Evolutionary conservation across 1,140 invertebrate genomes (phyloP).

Genomic region (Bombus balteatus): DNA sequence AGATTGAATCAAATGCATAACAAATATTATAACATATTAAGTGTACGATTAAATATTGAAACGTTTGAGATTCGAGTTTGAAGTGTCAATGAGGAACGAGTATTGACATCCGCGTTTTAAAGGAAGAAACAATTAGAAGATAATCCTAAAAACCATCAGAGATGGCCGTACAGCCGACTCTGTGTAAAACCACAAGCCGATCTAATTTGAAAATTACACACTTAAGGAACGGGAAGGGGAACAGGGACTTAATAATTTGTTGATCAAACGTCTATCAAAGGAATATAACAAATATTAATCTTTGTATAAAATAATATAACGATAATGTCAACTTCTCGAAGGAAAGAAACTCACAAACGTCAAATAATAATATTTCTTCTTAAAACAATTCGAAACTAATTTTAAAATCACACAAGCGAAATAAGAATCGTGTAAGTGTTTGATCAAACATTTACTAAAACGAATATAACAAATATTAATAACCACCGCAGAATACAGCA

Average conservation of each 20-base stretch:
- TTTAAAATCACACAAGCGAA: background rate
- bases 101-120: conserved; percentile 17
- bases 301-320: background rate
- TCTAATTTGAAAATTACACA: background rate
- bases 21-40: conserved; percentile 17
- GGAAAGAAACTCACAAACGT: background rate
- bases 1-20: background rate
- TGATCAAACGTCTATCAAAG: background rate
- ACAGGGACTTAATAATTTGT: background rate
- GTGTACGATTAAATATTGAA: conserved; percentile 30
- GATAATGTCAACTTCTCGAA: background rate
- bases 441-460: too few relatives aligned
- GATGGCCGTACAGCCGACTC: too few relatives aligned
- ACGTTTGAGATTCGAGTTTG: conserved; percentile 23
- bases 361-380: background rate
- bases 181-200: background rate
- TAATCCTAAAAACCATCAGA: background rate
- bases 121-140: conserved; percentile 6
- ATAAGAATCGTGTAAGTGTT: too few relatives aligned
- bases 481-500: too few relatives aligned
- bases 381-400: background rate
- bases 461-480: too few relatives aligned
- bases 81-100: conserved; percentile 10
- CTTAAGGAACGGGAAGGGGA: background rate
- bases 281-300: background rate